These are phyloP conservation scores for Cygnus olor DNA, from an alignment of 2,797 vertebrate species.

Conservation along the genomic window DNA sequence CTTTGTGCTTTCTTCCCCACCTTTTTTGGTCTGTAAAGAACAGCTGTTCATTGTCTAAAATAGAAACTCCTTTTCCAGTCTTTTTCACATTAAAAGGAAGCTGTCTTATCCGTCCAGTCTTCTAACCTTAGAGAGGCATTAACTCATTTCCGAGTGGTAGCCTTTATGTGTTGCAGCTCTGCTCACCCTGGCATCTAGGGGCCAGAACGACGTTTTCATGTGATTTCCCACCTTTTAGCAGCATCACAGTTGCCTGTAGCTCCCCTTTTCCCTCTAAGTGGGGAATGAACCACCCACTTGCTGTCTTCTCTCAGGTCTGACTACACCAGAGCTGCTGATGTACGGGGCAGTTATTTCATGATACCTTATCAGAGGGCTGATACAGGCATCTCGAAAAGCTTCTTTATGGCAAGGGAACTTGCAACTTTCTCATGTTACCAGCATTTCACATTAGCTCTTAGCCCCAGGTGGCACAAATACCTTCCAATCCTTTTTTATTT, in stretches of 20 bases:
- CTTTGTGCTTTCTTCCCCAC: conserved; percentile 50
- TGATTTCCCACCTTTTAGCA: not conserved
- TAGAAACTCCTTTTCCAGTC: conserved; percentile 72
- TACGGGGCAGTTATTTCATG: conserved; percentile 44
- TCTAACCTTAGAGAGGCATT: conserved; percentile 69
- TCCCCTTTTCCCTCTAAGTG: conserved; percentile 57
- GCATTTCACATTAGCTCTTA: not conserved
- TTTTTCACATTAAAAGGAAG: conserved; percentile 78
- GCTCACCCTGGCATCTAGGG: conserved; percentile 46
- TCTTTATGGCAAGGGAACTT: conserved; percentile 1
- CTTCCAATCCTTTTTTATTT: not conserved
- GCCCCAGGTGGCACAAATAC: not conserved
- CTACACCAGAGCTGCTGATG: conserved; percentile 24
- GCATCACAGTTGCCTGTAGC: not conserved
- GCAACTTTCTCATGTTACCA: conserved; percentile 47
- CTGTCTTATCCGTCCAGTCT: conserved; percentile 71
- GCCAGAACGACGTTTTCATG: conserved; percentile 11
- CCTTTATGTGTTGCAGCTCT: conserved; percentile 46
- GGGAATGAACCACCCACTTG: not conserved
- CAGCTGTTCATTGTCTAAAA: conserved; percentile 77
- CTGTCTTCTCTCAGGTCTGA: conserved; percentile 11
- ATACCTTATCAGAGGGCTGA: conserved; percentile 60
- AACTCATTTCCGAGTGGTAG: conserved; percentile 76
- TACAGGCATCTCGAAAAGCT: not conserved
- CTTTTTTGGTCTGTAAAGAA: conserved; percentile 53